Conservation (phyloP, 2,113 vertebrate species). For the Cyphomyrus plagiostoma region DNA sequence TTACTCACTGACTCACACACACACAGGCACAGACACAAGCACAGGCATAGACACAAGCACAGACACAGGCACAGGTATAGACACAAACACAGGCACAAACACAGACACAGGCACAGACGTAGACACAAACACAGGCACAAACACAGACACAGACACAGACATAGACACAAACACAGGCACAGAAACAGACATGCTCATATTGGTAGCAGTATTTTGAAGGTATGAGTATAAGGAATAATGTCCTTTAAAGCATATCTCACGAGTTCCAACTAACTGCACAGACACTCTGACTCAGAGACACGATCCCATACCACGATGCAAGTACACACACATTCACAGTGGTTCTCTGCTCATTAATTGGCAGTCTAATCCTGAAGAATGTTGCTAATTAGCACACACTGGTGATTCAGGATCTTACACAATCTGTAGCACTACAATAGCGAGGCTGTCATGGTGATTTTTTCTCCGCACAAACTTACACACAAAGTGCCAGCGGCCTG, state of each 20-base stretch:
- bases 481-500: neutral
- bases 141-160: too few relatives aligned
- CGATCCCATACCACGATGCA: constrained; percentile 49
- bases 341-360: constrained; percentile 69
- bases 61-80: too few relatives aligned
- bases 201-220: neutral
- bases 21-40: neutral
- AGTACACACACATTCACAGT: constrained; percentile 56
- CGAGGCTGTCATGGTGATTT: constrained; percentile 52
- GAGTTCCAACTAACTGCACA: neutral
- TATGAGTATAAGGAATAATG: neutral
- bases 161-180: too few relatives aligned
- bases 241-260: neutral
- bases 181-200: neutral
- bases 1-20: neutral
- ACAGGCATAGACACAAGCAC: too few relatives aligned
- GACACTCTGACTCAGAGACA: constrained; percentile 20
- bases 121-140: too few relatives aligned
- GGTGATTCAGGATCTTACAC: constrained; percentile 58
- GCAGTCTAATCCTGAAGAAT: constrained; percentile 68
- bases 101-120: too few relatives aligned
- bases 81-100: too few relatives aligned
- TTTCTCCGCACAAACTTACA: constrained; percentile 19
- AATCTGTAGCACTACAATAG: constrained; percentile 58
- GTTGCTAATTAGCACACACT: constrained; percentile 57